Percentiles rank a stretch among this genome's conserved stretches.
These are phyloP conservation scores for Netelia virgata DNA, from an alignment of 2,888 invertebrate species.

Conservation along the genomic window DNA sequence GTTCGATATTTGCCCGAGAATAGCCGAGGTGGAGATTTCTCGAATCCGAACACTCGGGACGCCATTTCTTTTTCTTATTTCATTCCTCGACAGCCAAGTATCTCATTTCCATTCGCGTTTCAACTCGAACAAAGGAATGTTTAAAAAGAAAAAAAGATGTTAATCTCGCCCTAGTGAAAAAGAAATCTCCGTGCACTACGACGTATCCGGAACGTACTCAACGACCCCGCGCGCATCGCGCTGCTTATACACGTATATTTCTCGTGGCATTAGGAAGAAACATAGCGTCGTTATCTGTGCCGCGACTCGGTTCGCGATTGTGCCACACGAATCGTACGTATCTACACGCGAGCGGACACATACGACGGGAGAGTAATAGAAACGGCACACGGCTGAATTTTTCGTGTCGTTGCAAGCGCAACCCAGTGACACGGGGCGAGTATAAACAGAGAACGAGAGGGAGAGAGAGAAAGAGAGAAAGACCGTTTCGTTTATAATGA, in stretches of 20 bases:
- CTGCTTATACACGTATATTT: conserved; percentile 1
- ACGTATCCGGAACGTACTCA: conserved; percentile 36
- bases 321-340: conserved; percentile 45
- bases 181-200: background rate
- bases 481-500: conserved; percentile 32
- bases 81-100: background rate
- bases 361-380: conserved; percentile 21
- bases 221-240: conserved; percentile 19
- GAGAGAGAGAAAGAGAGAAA: background rate
- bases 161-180: background rate
- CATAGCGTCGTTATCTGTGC: conserved; percentile 51
- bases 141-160: background rate
- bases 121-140: background rate
- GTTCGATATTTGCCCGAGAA: too few species aligned
- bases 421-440: conserved; percentile 56
- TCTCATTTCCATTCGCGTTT: background rate
- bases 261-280: conserved; percentile 23
- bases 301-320: conserved; percentile 56
- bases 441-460: conserved; percentile 24
- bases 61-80: background rate
- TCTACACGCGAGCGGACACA: background rate
- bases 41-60: background rate
- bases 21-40: background rate
- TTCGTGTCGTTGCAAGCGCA: conserved; percentile 38
- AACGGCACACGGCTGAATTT: conserved; percentile 39